Percentiles rank a stretch among this genome's conserved stretches.
Conservation (phyloP, 2,888 invertebrate species). For the Ophonus ardosiacus region DNA sequence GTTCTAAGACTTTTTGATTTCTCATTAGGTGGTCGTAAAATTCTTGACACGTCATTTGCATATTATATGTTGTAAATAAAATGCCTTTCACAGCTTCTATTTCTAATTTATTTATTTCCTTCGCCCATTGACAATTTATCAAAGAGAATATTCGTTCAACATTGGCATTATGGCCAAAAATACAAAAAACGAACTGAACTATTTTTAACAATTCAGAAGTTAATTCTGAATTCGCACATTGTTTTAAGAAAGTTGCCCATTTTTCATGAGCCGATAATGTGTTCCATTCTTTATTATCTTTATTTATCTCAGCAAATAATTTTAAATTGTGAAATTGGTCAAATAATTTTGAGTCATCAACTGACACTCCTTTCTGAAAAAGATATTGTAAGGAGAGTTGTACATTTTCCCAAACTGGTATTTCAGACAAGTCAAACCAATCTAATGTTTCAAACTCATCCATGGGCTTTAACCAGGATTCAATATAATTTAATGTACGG, state of each 20-base stretch:
- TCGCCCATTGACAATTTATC: not conserved
- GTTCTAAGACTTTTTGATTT: not conserved
- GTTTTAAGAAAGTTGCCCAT: not conserved
- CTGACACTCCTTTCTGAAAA: not conserved
- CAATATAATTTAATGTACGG: not conserved
- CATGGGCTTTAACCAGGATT: not conserved
- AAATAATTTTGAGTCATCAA: not conserved
- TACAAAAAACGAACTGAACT: not conserved
- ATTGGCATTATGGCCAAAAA: not conserved
- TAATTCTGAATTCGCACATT: not conserved
- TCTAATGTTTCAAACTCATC: not conserved
- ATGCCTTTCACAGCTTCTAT: too few species aligned
- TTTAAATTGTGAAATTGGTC: not conserved
- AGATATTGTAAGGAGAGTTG: not conserved
- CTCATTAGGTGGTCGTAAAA: not conserved
- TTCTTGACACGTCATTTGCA: not conserved
- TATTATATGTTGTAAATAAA: too few species aligned
- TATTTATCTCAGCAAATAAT: not conserved
- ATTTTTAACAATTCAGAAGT: not conserved
- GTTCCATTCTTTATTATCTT: not conserved
- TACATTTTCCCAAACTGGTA: not conserved
- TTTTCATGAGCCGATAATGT: not conserved
- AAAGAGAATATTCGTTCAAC: not conserved
- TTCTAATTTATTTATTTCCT: too few species aligned
- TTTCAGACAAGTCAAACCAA: not conserved